A percentile compares a stretch with the other conserved stretches of the same genome.
phyloP scores from a whole-genome alignment of 2,113 vertebrate species.

The Oplegnathus fasciatus region DNA sequence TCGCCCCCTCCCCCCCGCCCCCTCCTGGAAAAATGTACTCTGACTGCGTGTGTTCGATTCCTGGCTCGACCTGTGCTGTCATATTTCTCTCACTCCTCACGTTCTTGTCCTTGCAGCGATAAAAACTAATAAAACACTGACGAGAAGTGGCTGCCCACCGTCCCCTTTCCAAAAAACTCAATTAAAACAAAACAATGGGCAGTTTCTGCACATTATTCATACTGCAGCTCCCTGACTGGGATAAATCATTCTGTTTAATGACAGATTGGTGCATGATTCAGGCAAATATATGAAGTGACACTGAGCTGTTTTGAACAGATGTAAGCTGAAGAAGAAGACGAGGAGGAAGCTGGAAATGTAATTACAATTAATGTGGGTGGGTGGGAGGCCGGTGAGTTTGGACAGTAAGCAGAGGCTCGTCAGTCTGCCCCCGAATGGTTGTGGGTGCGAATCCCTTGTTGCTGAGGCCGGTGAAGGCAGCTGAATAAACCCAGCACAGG shows the following conservation, averaged over 20 bases:
- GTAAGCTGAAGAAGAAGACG: constrained; percentile 31
- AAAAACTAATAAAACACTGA: constrained; percentile 66
- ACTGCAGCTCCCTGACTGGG: constrained; percentile 15
- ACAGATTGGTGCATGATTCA: constrained; percentile 28
- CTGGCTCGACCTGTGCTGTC: constrained; percentile 55
- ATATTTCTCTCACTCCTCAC: constrained; percentile 61
- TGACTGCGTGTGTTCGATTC: constrained; percentile 36
- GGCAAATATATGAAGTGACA: constrained; percentile 64
- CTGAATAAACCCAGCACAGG: constrained; percentile 67
- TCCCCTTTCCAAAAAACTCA: constrained; percentile 44
- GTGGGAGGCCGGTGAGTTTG: constrained; percentile 45
- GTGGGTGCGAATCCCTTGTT: constrained; percentile 74
- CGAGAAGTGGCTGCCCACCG: constrained; percentile 43
- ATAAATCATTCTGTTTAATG: constrained; percentile 60
- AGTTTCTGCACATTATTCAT: constrained; percentile 35
- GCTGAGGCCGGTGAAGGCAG: constrained; percentile 51
- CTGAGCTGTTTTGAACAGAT: constrained; percentile 47
- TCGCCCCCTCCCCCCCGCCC: neutral
- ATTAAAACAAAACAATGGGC: constrained; percentile 65
- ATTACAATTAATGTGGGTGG: constrained; percentile 62
- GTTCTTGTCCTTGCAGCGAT: constrained; percentile 51
- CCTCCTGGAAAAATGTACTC: constrained; percentile 31
- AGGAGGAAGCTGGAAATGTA: constrained; percentile 73
- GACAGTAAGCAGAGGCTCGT: constrained; percentile 58
- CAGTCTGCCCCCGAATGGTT: constrained; percentile 45